Evolutionary conservation across 1,140 invertebrate genomes (phyloP), one percentile per base, ranked within the genome.

Genomic region (Mactra quadrangularis): DNA sequence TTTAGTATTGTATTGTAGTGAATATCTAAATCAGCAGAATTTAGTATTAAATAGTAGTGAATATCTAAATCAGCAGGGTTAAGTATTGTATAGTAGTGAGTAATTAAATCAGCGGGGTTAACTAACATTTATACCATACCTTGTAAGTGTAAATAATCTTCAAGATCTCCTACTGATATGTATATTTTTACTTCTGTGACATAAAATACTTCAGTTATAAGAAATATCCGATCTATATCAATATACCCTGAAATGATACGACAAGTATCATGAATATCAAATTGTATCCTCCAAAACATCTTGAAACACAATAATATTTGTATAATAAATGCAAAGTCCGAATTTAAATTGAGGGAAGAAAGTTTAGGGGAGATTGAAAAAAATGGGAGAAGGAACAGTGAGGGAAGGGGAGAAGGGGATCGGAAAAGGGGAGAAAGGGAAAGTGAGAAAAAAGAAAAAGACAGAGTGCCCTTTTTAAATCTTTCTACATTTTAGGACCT

Each of bases 181-280:
- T 70, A 29, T 7, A 79, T 55, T 25, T 57, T 79, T 17, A 59
- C 64, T 25, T 79, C 62, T 0, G 31, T 57, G 13, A 35, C 77
- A 52, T 70, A 70, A 45, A 70, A 79, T 11, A 57, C 52, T 57
- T 79, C 62, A 25, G 62, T 79, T 1, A 79, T 68, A 7, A 79
- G 64, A 25, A 25, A 79, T 13, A 79, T 59, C 15, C 53, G 25
- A n/a, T 79, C 64, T 27, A 79, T 41, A 29, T 70, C 31, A 9
- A 33, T 70, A 38, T 79, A 79, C 7, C 77, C 77, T 79, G 64
- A 41, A 79, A 78, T n/a, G n/a, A n/a, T n/a, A n/a, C n/a, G n/a
- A n/a, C n/a, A n/a, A n/a, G n/a, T n/a, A n/a, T n/a, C n/a, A n/a
- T n/a, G n/a, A n/a, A n/a, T n/a, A n/a, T n/a, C n/a, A n/a, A n/a